Conservation (phyloP, 1,140 invertebrate species). For the Brachionus angularis region DNA sequence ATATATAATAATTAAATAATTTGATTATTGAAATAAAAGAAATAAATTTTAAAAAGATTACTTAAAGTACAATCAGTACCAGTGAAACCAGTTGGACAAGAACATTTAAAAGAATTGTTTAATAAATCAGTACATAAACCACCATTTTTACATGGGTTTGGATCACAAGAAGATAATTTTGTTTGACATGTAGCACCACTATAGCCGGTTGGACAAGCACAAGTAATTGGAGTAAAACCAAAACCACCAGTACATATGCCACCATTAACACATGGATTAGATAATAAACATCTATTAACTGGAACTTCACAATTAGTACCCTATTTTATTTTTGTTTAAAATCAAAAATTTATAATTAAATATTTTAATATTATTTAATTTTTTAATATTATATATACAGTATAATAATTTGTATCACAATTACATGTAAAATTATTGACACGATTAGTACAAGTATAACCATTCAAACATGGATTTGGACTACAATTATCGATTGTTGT, state of each 20-base stretch:
- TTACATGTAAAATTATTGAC: no score
- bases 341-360: not conserved
- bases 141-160: conserved; percentile 33
- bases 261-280: conserved; percentile 63
- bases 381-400: not conserved
- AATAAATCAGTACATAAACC: conserved; percentile 10
- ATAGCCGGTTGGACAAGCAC: conserved; percentile 74
- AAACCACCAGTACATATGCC: conserved; percentile 61
- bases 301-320: no score
- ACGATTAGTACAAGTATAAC: no score
- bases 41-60: no score
- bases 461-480: no score
- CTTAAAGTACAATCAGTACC: not conserved
- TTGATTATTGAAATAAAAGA: no score
- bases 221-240: conserved; percentile 58
- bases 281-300: not conserved
- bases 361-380: conserved; percentile 46
- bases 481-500: not conserved
- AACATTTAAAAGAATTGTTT: conserved; percentile 28
- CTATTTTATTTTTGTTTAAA: not conserved
- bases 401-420: no score
- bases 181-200: not conserved
- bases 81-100: conserved; percentile 11
- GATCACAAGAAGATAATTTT: conserved; percentile 48
- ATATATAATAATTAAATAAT: no score